Conservation (phyloP, 2,113 vertebrate species). For the Nannobrachium achirus region DNA sequence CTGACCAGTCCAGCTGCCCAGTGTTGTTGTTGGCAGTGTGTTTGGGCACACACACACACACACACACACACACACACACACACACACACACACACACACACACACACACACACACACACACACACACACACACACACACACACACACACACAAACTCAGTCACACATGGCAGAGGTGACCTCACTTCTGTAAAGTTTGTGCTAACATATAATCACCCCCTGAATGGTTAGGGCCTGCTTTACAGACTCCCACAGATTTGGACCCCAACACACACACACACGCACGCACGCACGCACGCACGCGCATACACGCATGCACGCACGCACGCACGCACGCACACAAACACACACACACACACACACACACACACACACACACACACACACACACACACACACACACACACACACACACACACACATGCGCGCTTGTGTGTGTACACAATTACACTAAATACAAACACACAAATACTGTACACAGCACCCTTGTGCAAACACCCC, state of each 20-base stretch:
- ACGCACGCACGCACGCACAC: not conserved
- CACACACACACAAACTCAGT: slow-evolving; percentile 15
- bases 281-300: slow-evolving; percentile 11
- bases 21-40: slow-evolving; percentile 52
- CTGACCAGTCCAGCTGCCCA: slow-evolving; percentile 33
- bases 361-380: not conserved
- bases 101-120: not conserved
- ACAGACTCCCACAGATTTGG: slow-evolving; percentile 53
- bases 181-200: slow-evolving; percentile 70
- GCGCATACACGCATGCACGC: slow-evolving; percentile 7
- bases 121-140: slow-evolving; percentile 20
- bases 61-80: slow-evolving; percentile 7
- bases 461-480: too few relatives aligned
- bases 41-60: not conserved
- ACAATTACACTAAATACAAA: not conserved
- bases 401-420: not conserved
- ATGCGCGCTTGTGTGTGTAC: too few relatives aligned
- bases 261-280: slow-evolving; percentile 5
- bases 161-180: slow-evolving; percentile 43
- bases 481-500: not conserved
- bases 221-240: slow-evolving; percentile 49
- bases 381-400: not conserved
- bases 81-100: slow-evolving; percentile 7
- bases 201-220: slow-evolving; percentile 64
- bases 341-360: slow-evolving; percentile 9